phyloP scores from a whole-genome alignment of 2,888 invertebrate species.

The Tanypteryx hageni region DNA sequence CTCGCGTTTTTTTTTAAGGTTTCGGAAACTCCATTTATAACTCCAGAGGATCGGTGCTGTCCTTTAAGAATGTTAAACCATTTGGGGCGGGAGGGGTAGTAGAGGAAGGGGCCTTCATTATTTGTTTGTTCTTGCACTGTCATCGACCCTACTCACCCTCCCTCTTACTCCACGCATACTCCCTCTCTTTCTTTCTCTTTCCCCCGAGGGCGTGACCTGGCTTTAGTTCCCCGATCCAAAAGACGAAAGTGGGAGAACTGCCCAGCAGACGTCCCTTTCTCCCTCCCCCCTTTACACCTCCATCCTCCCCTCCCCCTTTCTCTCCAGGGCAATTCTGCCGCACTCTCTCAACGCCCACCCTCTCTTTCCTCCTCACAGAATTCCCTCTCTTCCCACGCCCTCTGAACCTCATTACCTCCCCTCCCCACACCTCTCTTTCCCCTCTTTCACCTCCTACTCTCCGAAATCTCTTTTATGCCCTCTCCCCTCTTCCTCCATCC shows the following conservation, averaged over 20 bases:
- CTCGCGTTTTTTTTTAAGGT: slow-evolving; percentile 1
- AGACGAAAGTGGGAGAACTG: too few species aligned
- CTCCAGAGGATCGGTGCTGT: neutral
- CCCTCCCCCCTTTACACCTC: neutral
- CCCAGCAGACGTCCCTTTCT: neutral
- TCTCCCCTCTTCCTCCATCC: neutral
- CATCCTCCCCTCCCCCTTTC: neutral
- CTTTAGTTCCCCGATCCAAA: neutral
- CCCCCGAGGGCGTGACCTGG: neutral
- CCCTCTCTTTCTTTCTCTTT: neutral
- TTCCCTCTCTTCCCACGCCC: slow-evolving; percentile 32
- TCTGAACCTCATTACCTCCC: neutral
- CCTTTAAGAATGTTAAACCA: slow-evolving; percentile 27
- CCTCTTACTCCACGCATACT: neutral
- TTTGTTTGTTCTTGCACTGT: slow-evolving; percentile 46
- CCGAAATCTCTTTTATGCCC: neutral
- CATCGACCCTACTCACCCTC: slow-evolving; percentile 32
- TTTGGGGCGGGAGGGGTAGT: neutral
- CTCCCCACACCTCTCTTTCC: neutral
- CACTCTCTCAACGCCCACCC: neutral
- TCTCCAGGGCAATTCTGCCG: neutral
- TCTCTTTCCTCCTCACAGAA: neutral
- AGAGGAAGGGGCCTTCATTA: slow-evolving; percentile 8
- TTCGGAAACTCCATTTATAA: slow-evolving; percentile 18
- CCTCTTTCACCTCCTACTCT: neutral